These are phyloP conservation scores for Microtus pennsylvanicus DNA, from an alignment of 2,113 vertebrate species.

Conservation along the genomic window DNA sequence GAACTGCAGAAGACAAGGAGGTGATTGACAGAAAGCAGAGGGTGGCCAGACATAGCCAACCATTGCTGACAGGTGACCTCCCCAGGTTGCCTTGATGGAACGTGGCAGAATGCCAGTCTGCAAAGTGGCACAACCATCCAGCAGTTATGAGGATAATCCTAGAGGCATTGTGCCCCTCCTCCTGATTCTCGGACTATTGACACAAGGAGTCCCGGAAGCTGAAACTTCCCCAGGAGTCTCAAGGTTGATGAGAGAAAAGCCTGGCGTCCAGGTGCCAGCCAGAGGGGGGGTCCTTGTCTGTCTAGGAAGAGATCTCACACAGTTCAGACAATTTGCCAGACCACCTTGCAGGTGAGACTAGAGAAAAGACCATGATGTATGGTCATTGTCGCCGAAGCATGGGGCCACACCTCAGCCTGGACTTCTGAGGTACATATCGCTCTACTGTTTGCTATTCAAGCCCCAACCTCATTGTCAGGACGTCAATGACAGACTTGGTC, in stretches of 20 bases:
- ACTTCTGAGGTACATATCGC: background rate
- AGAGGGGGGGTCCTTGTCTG: background rate
- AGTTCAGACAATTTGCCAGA: background rate
- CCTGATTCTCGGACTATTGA: background rate
- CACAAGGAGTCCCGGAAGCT: background rate
- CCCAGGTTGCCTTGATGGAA: no score
- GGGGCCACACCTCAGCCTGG: background rate
- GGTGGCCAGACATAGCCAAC: rapidly evolving
- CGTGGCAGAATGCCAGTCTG: background rate
- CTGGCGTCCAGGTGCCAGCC: background rate
- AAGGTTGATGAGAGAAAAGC: background rate
- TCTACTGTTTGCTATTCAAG: background rate
- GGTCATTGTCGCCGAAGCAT: background rate
- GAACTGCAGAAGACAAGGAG: background rate
- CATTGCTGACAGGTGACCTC: rapidly evolving
- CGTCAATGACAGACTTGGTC: background rate
- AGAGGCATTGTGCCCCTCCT: background rate
- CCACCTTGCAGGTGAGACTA: background rate
- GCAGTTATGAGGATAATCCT: background rate
- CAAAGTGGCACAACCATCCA: background rate
- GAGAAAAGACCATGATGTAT: background rate
- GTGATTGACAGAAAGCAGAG: background rate
- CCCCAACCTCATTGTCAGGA: background rate
- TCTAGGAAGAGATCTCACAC: background rate
- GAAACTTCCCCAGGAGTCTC: background rate